Conservation (phyloP, 2,888 invertebrate genomes). For the Agelastica alni region DNA sequence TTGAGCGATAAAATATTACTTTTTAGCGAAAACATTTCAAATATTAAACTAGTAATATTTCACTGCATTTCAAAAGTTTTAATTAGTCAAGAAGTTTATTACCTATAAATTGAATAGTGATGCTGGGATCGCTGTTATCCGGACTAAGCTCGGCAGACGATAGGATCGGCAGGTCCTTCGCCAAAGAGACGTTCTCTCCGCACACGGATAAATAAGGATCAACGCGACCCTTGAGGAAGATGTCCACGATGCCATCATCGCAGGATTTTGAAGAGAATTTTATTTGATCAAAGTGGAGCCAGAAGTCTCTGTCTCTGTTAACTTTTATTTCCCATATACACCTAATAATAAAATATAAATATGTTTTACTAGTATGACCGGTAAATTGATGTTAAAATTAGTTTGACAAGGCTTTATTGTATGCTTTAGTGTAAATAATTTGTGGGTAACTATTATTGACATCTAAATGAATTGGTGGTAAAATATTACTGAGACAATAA, state of each 20-base stretch:
- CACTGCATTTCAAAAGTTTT: too few species aligned
- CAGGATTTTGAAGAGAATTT: conserved; percentile 84
- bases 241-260: conserved; percentile 84
- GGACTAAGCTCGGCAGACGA: conserved; percentile 77
- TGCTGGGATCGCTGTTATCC: conserved; percentile 55
- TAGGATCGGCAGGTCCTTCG: conserved; percentile 78
- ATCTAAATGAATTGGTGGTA: too few species aligned
- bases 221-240: conserved; percentile 63
- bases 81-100: too few species aligned
- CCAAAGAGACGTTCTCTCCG: conserved; percentile 82
- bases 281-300: conserved; percentile 85
- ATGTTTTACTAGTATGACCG: too few species aligned
- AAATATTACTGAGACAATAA: too few species aligned
- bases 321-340: conserved; percentile 66
- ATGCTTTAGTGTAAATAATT: too few species aligned
- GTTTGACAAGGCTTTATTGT: too few species aligned
- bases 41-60: too few species aligned
- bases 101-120: conserved; percentile 64
- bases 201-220: conserved; percentile 82
- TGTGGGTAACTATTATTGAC: too few species aligned
- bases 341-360: conserved; percentile 50
- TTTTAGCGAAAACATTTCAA: too few species aligned
- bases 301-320: conserved; percentile 81
- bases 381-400: too few species aligned
- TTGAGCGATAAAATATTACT: too few species aligned